These are phyloP conservation scores for Sebastes aleutianus DNA, from an alignment of 2,797 vertebrate species.

Conservation along the genomic window DNA sequence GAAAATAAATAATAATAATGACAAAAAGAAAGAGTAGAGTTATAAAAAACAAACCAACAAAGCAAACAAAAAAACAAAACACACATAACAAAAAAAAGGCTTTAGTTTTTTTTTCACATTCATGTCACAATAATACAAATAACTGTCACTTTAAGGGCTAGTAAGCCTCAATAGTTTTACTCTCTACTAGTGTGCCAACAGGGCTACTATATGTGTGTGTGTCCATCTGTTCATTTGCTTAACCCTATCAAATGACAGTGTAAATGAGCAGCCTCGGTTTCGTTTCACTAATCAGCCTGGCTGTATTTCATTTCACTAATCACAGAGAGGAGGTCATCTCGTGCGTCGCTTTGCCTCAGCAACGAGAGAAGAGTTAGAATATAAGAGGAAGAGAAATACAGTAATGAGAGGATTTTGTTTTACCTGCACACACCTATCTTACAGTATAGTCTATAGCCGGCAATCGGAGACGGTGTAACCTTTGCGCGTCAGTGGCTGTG, in stretches of 20 bases:
- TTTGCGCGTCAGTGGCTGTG: conserved; percentile 60
- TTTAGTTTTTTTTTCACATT: no score
- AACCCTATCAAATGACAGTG: conserved; percentile 49
- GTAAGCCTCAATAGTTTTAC: neutral
- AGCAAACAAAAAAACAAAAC: no score
- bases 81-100: no score
- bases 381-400: neutral
- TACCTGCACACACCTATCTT: conserved; percentile 16
- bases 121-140: conserved; percentile 1
- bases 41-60: no score
- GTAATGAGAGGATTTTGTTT: neutral
- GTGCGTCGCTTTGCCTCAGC: neutral
- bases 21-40: no score
- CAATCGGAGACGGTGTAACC: conserved; percentile 48
- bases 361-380: neutral
- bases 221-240: conserved; percentile 33
- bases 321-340: conserved; percentile 27
- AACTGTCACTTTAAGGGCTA: neutral
- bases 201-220: neutral
- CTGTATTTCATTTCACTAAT: conserved; percentile 32
- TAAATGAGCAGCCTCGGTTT: conserved; percentile 52
- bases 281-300: conserved; percentile 16
- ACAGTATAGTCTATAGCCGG: neutral
- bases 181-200: neutral
- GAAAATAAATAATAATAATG: no score